Percentiles rank a stretch among this genome's conserved stretches.
Evolutionary conservation across 2,797 vertebrate genomes (phyloP).

Genomic region (Oryzias dopingdopingensis): DNA sequence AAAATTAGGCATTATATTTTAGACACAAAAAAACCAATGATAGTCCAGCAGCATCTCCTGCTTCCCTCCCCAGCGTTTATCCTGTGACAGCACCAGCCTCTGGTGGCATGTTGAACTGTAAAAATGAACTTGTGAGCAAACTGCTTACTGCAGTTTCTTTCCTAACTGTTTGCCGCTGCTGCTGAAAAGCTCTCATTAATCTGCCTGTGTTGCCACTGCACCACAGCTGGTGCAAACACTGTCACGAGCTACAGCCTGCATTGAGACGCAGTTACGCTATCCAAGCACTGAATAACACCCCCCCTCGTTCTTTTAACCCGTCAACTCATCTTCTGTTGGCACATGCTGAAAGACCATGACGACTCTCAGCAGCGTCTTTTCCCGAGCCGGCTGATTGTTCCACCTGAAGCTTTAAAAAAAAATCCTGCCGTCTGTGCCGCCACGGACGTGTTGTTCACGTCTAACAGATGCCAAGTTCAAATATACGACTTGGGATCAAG

Average conservation of each 20-base stretch:
- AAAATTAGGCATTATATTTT: neutral
- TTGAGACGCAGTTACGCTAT: slow-evolving; percentile 46
- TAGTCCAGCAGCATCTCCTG: neutral
- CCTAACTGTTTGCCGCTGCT: slow-evolving; percentile 23
- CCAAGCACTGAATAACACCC: slow-evolving; percentile 22
- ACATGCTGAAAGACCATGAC: slow-evolving; percentile 40
- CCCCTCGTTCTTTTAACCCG: neutral
- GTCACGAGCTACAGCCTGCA: slow-evolving; percentile 68
- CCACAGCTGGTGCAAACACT: slow-evolving; percentile 59
- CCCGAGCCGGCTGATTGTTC: slow-evolving; percentile 45
- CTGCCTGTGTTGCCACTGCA: slow-evolving; percentile 64
- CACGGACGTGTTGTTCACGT: slow-evolving; percentile 51
- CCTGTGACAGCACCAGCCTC: slow-evolving; percentile 17
- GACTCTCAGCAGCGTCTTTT: slow-evolving; percentile 54
- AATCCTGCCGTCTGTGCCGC: slow-evolving; percentile 32
- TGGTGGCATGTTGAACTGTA: neutral
- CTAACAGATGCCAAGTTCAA: slow-evolving; percentile 38
- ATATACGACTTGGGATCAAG: slow-evolving; percentile 4
- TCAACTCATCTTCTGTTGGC: slow-evolving; percentile 11
- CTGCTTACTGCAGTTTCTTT: slow-evolving; percentile 25
- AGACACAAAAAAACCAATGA: neutral
- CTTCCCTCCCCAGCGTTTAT: slow-evolving; percentile 2
- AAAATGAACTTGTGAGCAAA: slow-evolving; percentile 20
- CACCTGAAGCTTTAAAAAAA: slow-evolving; percentile 50
- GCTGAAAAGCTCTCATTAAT: slow-evolving; percentile 51